phyloP scores from a whole-genome alignment of 1,140 invertebrate species.

The Dendrolimus punctatus region DNA sequence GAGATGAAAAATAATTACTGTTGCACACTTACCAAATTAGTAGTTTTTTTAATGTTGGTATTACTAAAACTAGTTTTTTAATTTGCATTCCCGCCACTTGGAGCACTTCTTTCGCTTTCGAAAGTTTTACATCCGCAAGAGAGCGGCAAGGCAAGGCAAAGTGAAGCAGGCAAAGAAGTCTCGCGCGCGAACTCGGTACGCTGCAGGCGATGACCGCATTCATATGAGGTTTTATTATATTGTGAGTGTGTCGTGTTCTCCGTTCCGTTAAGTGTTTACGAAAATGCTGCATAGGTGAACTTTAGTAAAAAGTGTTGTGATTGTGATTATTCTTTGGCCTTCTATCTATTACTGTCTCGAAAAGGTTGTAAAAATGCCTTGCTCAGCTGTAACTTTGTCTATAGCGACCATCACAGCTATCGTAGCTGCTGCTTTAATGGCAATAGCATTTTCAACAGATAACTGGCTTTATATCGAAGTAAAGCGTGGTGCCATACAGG shows the following conservation, averaged over 20 bases:
- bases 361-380: conserved; percentile 84
- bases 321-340: conserved; percentile 53
- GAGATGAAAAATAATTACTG: too few relatives aligned
- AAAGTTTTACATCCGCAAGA: conserved; percentile 71
- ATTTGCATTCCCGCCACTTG: conserved; percentile 67
- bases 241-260: conserved; percentile 66
- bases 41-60: conserved; percentile 27
- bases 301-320: conserved; percentile 59
- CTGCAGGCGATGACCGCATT: conserved; percentile 69
- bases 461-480: conserved; percentile 96
- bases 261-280: conserved; percentile 59
- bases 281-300: conserved; percentile 72
- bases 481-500: conserved; percentile 88
- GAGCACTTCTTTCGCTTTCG: conserved; percentile 59
- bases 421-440: conserved; percentile 90
- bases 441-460: conserved; percentile 95
- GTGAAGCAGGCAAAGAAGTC: conserved; percentile 65
- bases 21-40: neutral
- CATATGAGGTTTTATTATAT: conserved; percentile 62
- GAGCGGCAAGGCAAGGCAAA: conserved; percentile 58
- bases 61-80: conserved; percentile 54
- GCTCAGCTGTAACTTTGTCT: conserved; percentile 94
- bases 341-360: conserved; percentile 46
- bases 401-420: conserved; percentile 95
- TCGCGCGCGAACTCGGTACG: conserved; percentile 66